These are phyloP conservation scores for Rachycentron canadum DNA, from an alignment of 2,797 vertebrate genomes.

Conservation along the genomic window DNA sequence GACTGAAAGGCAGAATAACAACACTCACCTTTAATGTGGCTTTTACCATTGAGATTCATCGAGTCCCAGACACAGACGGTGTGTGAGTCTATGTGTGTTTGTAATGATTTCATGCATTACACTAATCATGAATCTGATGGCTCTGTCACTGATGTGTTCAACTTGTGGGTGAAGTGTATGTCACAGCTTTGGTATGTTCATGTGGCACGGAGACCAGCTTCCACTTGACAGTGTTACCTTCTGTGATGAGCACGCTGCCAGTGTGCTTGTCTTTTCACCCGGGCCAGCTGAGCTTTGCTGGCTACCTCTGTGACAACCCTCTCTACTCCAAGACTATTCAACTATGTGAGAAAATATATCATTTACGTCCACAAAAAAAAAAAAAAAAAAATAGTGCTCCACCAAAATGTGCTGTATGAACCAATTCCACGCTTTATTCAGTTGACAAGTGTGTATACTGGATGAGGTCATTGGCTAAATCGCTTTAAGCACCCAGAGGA, in stretches of 20 bases:
- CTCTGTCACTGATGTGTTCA: constrained; percentile 41
- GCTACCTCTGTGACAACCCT: constrained; percentile 55
- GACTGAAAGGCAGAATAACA: constrained; percentile 81
- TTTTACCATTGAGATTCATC: constrained; percentile 61
- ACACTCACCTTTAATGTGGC: constrained; percentile 83
- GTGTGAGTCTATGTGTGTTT: constrained; percentile 47
- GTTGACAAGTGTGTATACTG: constrained; percentile 67
- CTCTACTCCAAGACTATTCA: constrained; percentile 53
- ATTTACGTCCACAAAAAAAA: constrained; percentile 55
- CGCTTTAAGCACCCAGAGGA: constrained; percentile 74
- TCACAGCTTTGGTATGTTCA: constrained; percentile 56
- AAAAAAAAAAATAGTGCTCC: constrained; percentile 12
- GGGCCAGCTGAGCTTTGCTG: constrained; percentile 41
- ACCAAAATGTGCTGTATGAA: constrained; percentile 54
- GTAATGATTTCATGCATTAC: constrained; percentile 56
- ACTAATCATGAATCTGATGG: constrained; percentile 54
- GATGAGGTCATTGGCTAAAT: constrained; percentile 78
- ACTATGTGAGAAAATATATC: constrained; percentile 71
- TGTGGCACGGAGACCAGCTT: constrained; percentile 36
- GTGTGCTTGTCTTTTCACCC: constrained; percentile 16
- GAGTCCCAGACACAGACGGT: constrained; percentile 58
- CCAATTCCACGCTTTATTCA: constrained; percentile 51
- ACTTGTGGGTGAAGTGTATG: background rate
- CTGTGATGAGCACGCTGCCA: constrained; percentile 56
- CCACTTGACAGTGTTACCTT: constrained; percentile 53